Evolutionary conservation across 2,888 invertebrate species (phyloP).

Genomic region (Morinoia aosen): DNA sequence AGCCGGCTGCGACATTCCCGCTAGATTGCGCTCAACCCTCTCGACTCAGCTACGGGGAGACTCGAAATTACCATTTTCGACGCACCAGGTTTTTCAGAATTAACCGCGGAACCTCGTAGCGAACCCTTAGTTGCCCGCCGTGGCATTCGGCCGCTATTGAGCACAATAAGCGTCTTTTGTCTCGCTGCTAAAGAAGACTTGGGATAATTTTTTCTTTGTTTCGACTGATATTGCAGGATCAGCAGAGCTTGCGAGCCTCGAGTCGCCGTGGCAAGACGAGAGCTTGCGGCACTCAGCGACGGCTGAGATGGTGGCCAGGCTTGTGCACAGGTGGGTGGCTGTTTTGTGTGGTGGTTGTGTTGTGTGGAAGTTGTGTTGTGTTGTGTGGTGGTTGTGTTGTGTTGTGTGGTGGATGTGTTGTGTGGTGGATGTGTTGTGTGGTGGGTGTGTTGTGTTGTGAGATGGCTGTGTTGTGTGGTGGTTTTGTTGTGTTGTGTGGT

Average conservation of each 20-base stretch:
- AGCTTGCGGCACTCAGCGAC: slow-evolving; percentile 44
- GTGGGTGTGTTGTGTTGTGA: too few relatives aligned
- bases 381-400: too few relatives aligned
- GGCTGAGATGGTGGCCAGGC: slow-evolving; percentile 55
- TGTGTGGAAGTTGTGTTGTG: too few relatives aligned
- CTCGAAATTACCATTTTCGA: not conserved
- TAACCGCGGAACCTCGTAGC: not conserved
- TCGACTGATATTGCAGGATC: not conserved
- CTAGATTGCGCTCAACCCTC: not conserved
- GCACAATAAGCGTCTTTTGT: not conserved
- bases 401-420: too few relatives aligned
- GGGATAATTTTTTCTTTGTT: not conserved
- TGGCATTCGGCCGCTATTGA: not conserved
- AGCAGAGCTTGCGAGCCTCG: slow-evolving; percentile 31
- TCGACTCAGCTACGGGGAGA: not conserved
- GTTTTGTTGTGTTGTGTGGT: too few relatives aligned
- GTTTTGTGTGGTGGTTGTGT: too few relatives aligned
- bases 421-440: too few relatives aligned
- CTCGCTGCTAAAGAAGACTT: not conserved
- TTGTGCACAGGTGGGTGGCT: slow-evolving; percentile 50
- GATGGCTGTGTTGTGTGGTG: too few relatives aligned
- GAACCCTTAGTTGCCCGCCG: not conserved
- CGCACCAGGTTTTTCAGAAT: not conserved
- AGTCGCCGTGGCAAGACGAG: slow-evolving; percentile 62
- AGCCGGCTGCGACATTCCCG: not conserved